These are phyloP conservation scores for Aurelia aurita complex sp. Pacific DNA, from an alignment of 30 jellyfish, hydroid and myxozoan genomes.

Conservation along the genomic window DNA sequence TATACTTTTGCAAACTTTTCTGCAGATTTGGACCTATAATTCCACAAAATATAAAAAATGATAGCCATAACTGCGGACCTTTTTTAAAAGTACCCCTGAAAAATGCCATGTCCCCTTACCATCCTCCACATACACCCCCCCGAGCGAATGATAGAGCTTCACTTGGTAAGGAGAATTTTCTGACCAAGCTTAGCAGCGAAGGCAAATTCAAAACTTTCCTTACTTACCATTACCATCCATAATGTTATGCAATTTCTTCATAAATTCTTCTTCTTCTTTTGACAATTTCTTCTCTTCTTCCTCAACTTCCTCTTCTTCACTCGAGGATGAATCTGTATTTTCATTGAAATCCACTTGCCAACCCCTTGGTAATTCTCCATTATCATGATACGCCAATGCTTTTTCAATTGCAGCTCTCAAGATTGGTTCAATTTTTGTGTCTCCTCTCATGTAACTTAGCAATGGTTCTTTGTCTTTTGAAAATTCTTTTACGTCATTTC, in stretches of 20 bases:
- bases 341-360: conserved; percentile 85
- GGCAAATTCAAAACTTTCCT: no score
- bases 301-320: conserved; percentile 67
- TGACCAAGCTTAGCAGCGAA: no score
- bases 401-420: conserved; percentile 89
- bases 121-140: no score
- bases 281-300: conserved; percentile 28
- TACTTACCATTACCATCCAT: conserved; percentile 86
- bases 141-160: no score
- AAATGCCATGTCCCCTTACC: no score
- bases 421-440: conserved; percentile 90
- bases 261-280: conserved; percentile 75
- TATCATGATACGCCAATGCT: conserved; percentile 87
- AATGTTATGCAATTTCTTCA: conserved; percentile 57
- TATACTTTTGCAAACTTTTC: no score
- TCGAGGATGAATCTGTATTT: conserved; percentile 59
- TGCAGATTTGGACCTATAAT: no score
- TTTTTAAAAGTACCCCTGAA: no score
- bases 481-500: conserved; percentile 78
- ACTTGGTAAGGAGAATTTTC: no score
- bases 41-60: no score
- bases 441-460: conserved; percentile 88
- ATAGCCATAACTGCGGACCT: no score
- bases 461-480: conserved; percentile 96
- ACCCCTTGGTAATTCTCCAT: conserved; percentile 97